phyloP scores from a whole-genome alignment of 2,888 invertebrate species.

The Stenichneumon culpator region DNA sequence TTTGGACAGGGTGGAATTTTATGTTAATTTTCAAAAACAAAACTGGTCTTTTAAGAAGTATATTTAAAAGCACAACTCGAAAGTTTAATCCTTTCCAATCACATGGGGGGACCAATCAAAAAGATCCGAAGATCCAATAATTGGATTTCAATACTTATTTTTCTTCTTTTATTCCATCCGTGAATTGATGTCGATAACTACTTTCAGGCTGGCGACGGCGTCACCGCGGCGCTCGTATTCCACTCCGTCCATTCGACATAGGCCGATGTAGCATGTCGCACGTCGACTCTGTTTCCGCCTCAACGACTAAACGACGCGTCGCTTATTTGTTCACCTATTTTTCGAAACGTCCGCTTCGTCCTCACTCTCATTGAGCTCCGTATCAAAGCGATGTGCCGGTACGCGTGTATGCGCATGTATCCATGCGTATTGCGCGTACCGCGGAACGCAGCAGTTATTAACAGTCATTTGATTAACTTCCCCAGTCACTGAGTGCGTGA shows the following conservation, averaged over 20 bases:
- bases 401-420: neutral
- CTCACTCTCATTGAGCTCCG: slow-evolving; percentile 17
- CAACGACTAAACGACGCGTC: slow-evolving; percentile 54
- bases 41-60: too few relatives aligned
- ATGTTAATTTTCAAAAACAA: too few relatives aligned
- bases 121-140: too few relatives aligned
- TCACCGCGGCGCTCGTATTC: slow-evolving; percentile 56
- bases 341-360: slow-evolving; percentile 40
- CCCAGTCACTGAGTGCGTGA: too few relatives aligned
- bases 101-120: too few relatives aligned
- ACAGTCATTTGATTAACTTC: too few relatives aligned
- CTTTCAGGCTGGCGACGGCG: slow-evolving; percentile 52
- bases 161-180: neutral
- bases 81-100: too few relatives aligned
- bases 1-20: too few relatives aligned
- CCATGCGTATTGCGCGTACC: too few relatives aligned
- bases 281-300: slow-evolving; percentile 39
- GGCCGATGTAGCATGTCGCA: slow-evolving; percentile 19
- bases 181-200: slow-evolving; percentile 65
- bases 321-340: slow-evolving; percentile 53
- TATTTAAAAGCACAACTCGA: too few relatives aligned
- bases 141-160: too few relatives aligned
- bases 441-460: too few relatives aligned
- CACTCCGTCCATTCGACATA: slow-evolving; percentile 10
- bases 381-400: slow-evolving; percentile 31